A percentile compares a stretch with the other conserved stretches of the same genome.
These are phyloP conservation scores for Marmota monax DNA, from an alignment of 2,113 vertebrate species.

Conservation along the genomic window DNA sequence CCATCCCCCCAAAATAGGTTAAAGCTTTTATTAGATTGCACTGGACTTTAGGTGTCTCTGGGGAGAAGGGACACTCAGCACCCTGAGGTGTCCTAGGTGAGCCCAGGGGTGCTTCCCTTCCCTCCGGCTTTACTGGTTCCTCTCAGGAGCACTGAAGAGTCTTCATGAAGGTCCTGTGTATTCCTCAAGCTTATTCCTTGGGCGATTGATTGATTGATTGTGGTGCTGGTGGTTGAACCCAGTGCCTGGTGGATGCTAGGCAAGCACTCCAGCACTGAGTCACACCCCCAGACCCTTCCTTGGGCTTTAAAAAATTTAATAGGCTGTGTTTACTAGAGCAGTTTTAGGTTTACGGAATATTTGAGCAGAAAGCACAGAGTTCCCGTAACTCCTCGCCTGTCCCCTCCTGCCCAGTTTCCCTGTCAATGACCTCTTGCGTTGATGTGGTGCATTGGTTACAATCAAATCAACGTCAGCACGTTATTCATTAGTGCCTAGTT, in stretches of 20 bases:
- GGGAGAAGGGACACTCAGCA: background rate
- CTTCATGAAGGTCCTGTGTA: background rate
- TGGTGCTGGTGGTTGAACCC: too few relatives aligned
- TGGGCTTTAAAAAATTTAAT: background rate
- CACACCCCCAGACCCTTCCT: too few relatives aligned
- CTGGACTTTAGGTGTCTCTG: background rate
- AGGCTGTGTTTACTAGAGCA: background rate
- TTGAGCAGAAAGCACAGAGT: background rate
- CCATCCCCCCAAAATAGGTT: background rate
- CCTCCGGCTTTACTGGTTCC: background rate
- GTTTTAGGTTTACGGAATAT: background rate
- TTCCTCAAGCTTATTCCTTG: background rate
- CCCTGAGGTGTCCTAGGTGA: background rate
- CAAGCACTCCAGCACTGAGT: too few relatives aligned
- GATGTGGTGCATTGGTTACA: background rate
- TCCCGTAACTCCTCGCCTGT: fast-evolving
- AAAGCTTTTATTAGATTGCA: background rate
- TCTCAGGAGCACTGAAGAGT: background rate
- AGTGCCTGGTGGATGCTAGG: too few relatives aligned
- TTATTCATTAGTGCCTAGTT: background rate
- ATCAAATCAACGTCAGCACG: too few relatives aligned
- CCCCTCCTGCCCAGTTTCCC: background rate
- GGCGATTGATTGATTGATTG: too few relatives aligned
- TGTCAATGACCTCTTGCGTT: background rate
- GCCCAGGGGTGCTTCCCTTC: background rate